A percentile compares a stretch with the other conserved stretches of the same genome.
Conservation (phyloP, 1,140 invertebrate genomes). For the Macrocentrus cingulum region DNA sequence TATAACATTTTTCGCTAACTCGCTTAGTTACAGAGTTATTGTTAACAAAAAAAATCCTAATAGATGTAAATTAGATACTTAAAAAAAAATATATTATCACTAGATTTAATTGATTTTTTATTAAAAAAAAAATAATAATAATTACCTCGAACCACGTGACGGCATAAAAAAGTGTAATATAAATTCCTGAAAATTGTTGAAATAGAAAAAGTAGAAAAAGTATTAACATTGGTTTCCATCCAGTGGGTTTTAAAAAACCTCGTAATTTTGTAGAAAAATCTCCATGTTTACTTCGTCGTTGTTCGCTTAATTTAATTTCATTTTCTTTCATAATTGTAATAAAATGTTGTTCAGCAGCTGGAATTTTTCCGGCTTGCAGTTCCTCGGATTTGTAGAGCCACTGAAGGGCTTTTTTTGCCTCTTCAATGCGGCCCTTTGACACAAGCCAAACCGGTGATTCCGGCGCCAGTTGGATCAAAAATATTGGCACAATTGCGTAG, state of each 20-base stretch:
- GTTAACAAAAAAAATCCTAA: too few relatives aligned
- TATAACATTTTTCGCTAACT: too few relatives aligned
- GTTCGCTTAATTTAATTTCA: slow-evolving; percentile 49
- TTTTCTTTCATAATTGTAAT: slow-evolving; percentile 54
- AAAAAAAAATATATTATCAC: too few relatives aligned
- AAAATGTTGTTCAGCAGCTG: slow-evolving; percentile 42
- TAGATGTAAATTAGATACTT: too few relatives aligned
- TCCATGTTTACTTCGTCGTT: slow-evolving; percentile 43
- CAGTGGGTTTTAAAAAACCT: slow-evolving; percentile 59
- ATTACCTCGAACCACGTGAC: slow-evolving; percentile 65
- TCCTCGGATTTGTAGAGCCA: slow-evolving; percentile 47
- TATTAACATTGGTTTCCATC: slow-evolving; percentile 64
- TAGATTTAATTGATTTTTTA: too few relatives aligned
- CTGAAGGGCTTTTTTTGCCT: slow-evolving; percentile 60
- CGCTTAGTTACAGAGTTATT: too few relatives aligned
- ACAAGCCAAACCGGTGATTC: slow-evolving; percentile 71
- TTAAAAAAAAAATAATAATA: slow-evolving; percentile 14
- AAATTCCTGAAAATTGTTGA: slow-evolving; percentile 67
- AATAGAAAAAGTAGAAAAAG: slow-evolving; percentile 63
- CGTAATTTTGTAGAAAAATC: slow-evolving; percentile 42
- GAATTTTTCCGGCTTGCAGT: slow-evolving; percentile 32
- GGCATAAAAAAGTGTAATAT: slow-evolving; percentile 71
- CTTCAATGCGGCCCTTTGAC: slow-evolving; percentile 59
- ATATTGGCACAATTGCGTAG: slow-evolving; percentile 60
- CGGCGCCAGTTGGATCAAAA: slow-evolving; percentile 63